Evolutionary conservation across 2,888 invertebrate species (phyloP).

Genomic region (Cantharis nigra): DNA sequence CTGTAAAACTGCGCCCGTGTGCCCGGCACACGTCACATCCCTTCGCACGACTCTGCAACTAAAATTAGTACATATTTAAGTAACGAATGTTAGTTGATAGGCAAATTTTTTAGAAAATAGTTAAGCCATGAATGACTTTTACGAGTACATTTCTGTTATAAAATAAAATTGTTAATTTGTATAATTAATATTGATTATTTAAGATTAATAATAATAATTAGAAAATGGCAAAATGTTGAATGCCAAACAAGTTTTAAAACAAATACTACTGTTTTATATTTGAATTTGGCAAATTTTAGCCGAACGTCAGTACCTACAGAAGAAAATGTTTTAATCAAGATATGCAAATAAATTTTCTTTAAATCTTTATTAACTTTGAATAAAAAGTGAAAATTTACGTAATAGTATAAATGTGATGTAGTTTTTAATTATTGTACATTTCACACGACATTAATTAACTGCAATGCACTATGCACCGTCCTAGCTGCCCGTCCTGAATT

Average conservation of each 20-base stretch:
- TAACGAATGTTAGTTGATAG: neutral
- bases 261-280: neutral
- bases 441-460: conserved; percentile 4
- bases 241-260: neutral
- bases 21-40: neutral
- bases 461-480: conserved; percentile 33
- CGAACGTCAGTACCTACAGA: neutral
- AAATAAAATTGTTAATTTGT: neutral
- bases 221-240: neutral
- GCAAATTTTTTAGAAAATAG: neutral
- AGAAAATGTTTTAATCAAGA: neutral
- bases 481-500: conserved; percentile 33
- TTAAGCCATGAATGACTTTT: neutral
- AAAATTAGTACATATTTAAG: neutral
- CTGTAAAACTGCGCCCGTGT: neutral
- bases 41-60: neutral
- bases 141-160: neutral
- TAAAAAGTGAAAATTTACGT: neutral
- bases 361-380: neutral
- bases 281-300: neutral
- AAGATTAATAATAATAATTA: neutral
- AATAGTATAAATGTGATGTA: neutral
- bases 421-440: neutral
- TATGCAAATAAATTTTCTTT: neutral
- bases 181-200: neutral